A percentile compares a stretch with the other conserved stretches of the same genome.
Conservation (phyloP, 2,797 vertebrate genomes). For the Sebastes diploproa region DNA sequence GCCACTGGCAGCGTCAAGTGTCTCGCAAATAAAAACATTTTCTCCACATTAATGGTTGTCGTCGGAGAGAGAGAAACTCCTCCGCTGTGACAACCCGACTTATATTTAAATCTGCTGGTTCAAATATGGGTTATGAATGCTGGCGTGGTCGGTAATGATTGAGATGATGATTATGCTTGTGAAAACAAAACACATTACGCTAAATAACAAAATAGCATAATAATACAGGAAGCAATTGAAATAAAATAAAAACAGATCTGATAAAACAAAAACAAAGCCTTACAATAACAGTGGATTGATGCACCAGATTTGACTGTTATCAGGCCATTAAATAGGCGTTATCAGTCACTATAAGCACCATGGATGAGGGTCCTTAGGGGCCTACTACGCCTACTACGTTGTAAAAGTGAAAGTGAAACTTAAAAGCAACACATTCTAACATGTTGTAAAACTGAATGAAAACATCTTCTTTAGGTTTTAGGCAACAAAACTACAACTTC, state of each 20-base stretch:
- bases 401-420: no score
- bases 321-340: no score
- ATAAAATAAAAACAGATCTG: not conserved
- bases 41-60: not conserved
- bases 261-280: not conserved
- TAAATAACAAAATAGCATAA: not conserved
- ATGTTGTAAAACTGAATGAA: no score
- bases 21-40: constrained; percentile 29
- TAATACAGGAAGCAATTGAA: not conserved
- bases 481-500: no score
- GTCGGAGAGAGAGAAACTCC: not conserved
- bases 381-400: no score
- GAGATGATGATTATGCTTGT: not conserved
- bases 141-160: not conserved
- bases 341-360: no score
- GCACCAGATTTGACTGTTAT: no score
- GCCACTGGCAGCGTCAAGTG: constrained; percentile 25
- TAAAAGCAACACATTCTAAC: no score
- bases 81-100: constrained; percentile 13
- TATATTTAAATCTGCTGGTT: constrained; percentile 5
- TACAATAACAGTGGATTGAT: not conserved
- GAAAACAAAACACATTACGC: not conserved
- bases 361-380: no score
- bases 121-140: not conserved
- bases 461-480: no score